A percentile compares a stretch with the other conserved stretches of the same genome.
phyloP scores from a whole-genome alignment of 2,113 vertebrate species.

The Limnothrissa miodon region DNA sequence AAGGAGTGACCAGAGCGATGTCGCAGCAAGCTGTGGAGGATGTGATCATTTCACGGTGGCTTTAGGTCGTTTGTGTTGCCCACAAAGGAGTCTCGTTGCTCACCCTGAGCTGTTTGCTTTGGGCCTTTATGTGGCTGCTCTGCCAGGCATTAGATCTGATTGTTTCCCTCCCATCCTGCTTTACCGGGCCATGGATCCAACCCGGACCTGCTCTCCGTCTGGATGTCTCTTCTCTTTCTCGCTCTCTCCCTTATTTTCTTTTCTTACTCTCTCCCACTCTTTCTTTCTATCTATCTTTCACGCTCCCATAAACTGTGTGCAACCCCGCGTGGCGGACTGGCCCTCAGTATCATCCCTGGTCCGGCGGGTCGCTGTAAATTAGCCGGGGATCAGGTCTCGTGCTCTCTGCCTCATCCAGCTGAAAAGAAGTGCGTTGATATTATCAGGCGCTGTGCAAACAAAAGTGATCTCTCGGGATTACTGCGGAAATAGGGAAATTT shows the following conservation, averaged over 20 bases:
- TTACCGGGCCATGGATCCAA: not conserved
- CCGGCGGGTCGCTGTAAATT: not conserved
- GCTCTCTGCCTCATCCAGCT: not conserved
- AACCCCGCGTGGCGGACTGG: not conserved
- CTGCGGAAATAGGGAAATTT: slow-evolving; percentile 7
- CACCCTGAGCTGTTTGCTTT: not conserved
- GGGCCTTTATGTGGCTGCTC: not conserved
- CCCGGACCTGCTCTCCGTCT: not conserved
- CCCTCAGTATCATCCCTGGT: not conserved
- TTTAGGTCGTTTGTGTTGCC: slow-evolving; percentile 5
- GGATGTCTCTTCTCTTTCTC: not conserved
- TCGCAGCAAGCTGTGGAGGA: not conserved
- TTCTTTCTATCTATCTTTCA: not conserved
- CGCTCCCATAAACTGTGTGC: not conserved
- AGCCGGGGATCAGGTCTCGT: not conserved
- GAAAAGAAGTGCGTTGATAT: slow-evolving; percentile 9
- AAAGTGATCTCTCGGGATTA: not conserved
- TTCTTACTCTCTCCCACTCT: not conserved
- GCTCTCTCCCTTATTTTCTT: not conserved
- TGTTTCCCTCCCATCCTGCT: not conserved
- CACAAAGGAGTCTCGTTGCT: not conserved
- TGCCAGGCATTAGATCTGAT: not conserved
- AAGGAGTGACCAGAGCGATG: not conserved
- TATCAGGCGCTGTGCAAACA: not conserved
- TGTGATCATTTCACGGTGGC: not conserved